These are phyloP conservation scores for Diphyllodes magnificus DNA, from an alignment of 2,113 vertebrate species.

Conservation along the genomic window DNA sequence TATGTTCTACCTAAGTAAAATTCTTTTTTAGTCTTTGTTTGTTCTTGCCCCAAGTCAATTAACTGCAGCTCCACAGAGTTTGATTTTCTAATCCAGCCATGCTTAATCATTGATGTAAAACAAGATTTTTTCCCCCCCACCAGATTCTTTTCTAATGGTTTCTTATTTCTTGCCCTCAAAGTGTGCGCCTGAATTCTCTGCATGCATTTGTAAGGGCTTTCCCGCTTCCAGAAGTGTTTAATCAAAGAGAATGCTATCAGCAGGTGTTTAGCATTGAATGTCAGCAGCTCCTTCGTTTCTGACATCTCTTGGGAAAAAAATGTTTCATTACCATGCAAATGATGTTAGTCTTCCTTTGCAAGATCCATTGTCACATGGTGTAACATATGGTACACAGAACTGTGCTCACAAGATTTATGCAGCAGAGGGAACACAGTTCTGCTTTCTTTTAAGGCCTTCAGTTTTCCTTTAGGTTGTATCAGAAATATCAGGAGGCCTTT, in stretches of 20 bases:
- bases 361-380: not conserved
- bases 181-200: not conserved
- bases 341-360: not conserved
- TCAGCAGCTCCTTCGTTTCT: not conserved
- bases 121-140: not conserved
- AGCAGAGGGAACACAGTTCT: not conserved
- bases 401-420: not conserved
- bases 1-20: not conserved
- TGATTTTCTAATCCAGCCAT: not conserved
- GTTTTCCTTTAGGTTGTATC: not conserved
- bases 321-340: slow-evolving; percentile 39
- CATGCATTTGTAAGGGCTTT: slow-evolving; percentile 24
- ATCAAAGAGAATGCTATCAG: slow-evolving; percentile 26
- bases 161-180: not conserved
- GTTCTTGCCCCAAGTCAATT: not conserved
- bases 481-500: not conserved
- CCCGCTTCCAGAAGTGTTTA: not conserved
- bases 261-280: slow-evolving; percentile 12
- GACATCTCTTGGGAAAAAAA: not conserved
- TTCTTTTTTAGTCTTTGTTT: not conserved
- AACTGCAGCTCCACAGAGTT: not conserved
- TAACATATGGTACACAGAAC: not conserved
- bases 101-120: not conserved
- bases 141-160: not conserved
- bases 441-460: not conserved